A percentile compares a stretch with the other conserved stretches of the same genome.
These are phyloP conservation scores for Sylvilagus floridanus DNA, from an alignment of 2,797 vertebrate species.

Conservation along the genomic window DNA sequence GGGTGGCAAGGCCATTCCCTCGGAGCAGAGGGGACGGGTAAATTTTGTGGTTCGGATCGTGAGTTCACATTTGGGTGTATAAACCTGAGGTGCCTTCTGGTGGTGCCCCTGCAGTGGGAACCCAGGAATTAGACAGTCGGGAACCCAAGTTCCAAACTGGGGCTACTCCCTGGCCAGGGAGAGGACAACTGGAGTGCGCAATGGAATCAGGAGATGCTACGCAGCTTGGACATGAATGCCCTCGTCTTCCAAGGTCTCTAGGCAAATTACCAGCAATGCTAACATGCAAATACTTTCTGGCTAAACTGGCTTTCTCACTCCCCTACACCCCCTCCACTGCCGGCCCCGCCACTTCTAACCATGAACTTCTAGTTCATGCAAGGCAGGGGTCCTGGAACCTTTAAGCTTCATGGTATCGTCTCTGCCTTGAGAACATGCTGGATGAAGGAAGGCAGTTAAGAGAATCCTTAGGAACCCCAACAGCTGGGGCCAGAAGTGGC, in stretches of 20 bases:
- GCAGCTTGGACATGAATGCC: too few relatives aligned
- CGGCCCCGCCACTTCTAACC: too few relatives aligned
- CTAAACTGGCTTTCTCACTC: not conserved
- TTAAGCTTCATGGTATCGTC: not conserved
- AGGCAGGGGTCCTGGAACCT: not conserved
- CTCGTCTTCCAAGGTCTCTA: constrained; percentile 23
- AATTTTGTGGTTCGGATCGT: not conserved
- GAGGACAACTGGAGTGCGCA: not conserved
- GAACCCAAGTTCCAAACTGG: not conserved
- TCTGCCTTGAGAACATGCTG: not conserved
- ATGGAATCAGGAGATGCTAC: not conserved
- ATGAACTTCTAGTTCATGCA: not conserved
- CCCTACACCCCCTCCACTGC: too few relatives aligned
- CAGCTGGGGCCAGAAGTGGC: not conserved
- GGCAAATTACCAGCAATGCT: constrained; percentile 35
- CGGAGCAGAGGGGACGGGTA: not conserved
- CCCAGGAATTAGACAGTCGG: not conserved
- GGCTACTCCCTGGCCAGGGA: not conserved
- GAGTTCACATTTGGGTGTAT: not conserved
- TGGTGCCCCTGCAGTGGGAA: not conserved
- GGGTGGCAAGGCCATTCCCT: not conserved
- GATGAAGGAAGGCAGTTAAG: not conserved
- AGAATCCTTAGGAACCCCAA: not conserved
- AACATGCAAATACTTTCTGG: not conserved
- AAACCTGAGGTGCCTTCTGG: not conserved